Evolutionary conservation across 2,888 invertebrate genomes (phyloP), one percentile per base, ranked within the genome.

Genomic region (Bellardia pandia): DNA sequence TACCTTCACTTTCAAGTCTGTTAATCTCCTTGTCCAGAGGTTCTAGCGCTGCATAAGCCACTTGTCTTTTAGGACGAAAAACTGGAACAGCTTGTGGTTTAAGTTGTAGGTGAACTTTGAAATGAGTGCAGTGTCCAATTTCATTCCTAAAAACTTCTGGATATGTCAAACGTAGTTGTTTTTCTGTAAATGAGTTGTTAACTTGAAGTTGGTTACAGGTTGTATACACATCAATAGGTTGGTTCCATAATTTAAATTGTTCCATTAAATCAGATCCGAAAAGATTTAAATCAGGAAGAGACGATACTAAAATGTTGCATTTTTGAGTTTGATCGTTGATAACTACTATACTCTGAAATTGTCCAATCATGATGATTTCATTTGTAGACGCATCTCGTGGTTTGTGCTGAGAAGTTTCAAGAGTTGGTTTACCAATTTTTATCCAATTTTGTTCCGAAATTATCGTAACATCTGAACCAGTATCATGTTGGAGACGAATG

Each of bases 21-120:
- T 53, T 14, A 2, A 89, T 23, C 58, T 88, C 85, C 2, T 56
- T 62, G 23, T 88, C 86, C n/a, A 90, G 77, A 0, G 53, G 68
- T 8, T 85, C 75, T 53, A 72, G 51, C 16, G 68, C 85, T 53
- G 89, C 88, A 74, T 88, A 89, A 3, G 89, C 79, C 51, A 89
- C 88, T 71, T 80, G 88, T 14, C 86, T 85, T 62, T 88, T 89
- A 37, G 80, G 82, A 53, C 69, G 85, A 74, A 66, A 88, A 60
- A 72, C 53, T 71, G 82, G 88, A 60, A 69, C 85, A 56, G 82
- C 79, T 68, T 75, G 62, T 72, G 58, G 75, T 68, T 86, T 85
- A 69, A 77, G 71, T 76, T 81, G 75, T 69, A 75, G 37, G 58
- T 69, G 75, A 68, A 82, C 74, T 82, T 75, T 76, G 45, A 84